Evolutionary conservation across 2,113 vertebrate species (phyloP).

Genomic region (Nipponia nippon): DNA sequence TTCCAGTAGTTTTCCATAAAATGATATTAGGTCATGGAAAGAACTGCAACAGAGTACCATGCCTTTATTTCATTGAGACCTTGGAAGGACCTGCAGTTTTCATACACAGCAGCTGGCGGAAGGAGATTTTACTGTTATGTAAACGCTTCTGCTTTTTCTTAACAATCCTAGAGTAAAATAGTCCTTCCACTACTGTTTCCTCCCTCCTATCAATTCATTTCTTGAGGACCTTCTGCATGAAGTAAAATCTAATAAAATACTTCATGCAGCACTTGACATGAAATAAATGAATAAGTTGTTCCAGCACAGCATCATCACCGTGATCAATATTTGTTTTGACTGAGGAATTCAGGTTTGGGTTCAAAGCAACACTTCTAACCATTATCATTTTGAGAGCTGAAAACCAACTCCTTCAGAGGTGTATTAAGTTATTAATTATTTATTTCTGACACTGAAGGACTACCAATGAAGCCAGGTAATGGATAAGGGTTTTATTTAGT

Average conservation of each 20-base stretch:
- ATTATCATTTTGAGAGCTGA: background rate
- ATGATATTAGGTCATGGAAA: background rate
- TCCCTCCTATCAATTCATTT: background rate
- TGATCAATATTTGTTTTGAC: background rate
- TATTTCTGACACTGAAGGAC: background rate
- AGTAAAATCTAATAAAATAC: background rate
- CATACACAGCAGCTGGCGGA: background rate
- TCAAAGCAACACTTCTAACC: background rate
- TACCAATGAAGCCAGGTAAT: background rate
- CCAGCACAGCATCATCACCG: background rate
- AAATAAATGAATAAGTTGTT: background rate
- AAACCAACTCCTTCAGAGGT: background rate
- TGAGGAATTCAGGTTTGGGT: background rate
- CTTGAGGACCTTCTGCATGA: background rate
- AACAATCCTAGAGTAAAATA: background rate
- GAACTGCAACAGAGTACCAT: background rate
- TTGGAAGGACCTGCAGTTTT: background rate
- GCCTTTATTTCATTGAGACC: background rate
- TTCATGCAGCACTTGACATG: background rate
- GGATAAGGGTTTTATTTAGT: background rate
- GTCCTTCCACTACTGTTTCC: background rate
- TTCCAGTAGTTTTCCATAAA: background rate
- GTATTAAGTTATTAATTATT: background rate
- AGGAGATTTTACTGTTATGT: background rate
- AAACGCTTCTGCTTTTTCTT: background rate